A percentile compares a stretch with the other conserved stretches of the same genome.
phyloP scores from a whole-genome alignment of 92 coral and sea anemone species.

The Zoanthus sociatus region DNA sequence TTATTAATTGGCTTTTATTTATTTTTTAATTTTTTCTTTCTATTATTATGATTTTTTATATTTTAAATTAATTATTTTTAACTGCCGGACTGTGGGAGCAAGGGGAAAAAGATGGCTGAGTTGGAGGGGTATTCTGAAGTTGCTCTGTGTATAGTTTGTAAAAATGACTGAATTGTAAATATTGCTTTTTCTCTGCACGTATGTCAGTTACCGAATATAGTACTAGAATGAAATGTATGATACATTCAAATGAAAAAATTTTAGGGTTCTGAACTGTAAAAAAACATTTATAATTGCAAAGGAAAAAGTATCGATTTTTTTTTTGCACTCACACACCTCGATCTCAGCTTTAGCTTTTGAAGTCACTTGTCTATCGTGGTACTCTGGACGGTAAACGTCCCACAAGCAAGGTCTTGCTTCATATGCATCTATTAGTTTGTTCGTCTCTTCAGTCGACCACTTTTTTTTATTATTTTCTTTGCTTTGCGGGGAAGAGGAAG shows the following conservation, averaged over 20 bases:
- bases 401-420: constrained; percentile 5
- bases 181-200: too few species aligned
- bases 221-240: neutral
- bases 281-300: neutral
- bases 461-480: neutral
- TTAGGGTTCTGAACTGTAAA: constrained; percentile 6
- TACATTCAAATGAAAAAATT: constrained; percentile 3
- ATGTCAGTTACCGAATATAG: too few species aligned
- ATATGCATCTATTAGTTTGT: neutral
- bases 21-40: too few species aligned
- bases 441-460: too few species aligned
- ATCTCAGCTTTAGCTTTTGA: neutral
- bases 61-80: too few species aligned
- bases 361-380: constrained; percentile 1
- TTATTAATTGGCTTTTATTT: too few species aligned
- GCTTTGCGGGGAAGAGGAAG: constrained; percentile 15
- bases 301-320: constrained; percentile 1
- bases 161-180: too few species aligned
- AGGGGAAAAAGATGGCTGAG: too few species aligned
- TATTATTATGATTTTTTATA: too few species aligned
- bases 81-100: too few species aligned
- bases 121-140: too few species aligned
- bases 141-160: too few species aligned
- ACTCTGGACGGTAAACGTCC: constrained; percentile 4
- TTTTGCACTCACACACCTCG: constrained; percentile 8